Base-by-base conservation (phyloP, 2,888 invertebrate species). In the Drosophila koepferae region DNA sequence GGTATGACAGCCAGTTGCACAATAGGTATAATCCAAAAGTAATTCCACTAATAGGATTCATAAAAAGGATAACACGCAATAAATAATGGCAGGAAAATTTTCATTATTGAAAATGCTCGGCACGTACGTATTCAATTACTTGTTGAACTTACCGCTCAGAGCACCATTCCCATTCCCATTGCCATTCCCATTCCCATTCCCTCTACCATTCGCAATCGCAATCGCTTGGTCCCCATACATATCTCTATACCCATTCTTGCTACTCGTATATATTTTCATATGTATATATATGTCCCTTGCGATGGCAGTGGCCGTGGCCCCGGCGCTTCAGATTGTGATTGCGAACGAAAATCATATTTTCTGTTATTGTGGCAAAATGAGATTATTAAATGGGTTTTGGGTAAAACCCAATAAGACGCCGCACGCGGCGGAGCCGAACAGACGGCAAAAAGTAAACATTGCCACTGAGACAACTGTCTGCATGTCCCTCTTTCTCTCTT, bases 111-210 rank as follows among this genome's bases (percentile, higher is more conserved):
- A 83, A 91, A 90, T 91, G 86, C 90, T 69, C 66, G 67, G 85
- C 91, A 91, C 91, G 91, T 91, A 84, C 82, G 83, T 79, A 91
- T 91, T 91, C 91, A 91, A 91, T 91, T 91, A 91, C 91, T 90
- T 91, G 92, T 91, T 90, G 91, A 91, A 90, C 91, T 91, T 90
- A 82, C 75, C 71, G 72, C 67, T 76, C 77, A 71, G 54, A 55
- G 63, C 78, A 51, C 43, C 74, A 61, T 63, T 59, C 66, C 54
- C 56, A 53, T 28, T 64, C 63, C 40, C 54, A 28, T 10, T 53
- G 1, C 20, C 53, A 53, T 20, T 53, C 18, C 16, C 61, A 46
- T n/a, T 36, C 49, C 40, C 40, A 16, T 28, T 28, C 28, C 28
- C 28, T 28, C 2, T 41, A n/a, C 41, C 41, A 41, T 9, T 41